phyloP scores from a whole-genome alignment of 2,888 invertebrate species.

The Aleiodes alternator region DNA sequence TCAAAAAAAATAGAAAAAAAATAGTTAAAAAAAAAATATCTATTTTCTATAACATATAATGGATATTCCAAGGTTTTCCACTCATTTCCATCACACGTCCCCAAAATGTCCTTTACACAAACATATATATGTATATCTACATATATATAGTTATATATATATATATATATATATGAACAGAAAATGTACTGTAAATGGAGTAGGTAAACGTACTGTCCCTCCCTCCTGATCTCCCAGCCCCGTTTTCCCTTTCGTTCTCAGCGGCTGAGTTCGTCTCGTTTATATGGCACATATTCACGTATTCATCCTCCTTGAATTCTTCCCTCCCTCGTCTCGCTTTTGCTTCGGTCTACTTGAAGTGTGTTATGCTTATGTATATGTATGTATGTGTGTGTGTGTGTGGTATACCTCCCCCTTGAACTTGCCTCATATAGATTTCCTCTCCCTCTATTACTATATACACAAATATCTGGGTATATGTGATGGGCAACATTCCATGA shows the following conservation, averaged over 20 bases:
- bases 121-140: too few relatives aligned
- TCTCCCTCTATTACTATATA: slow-evolving; percentile 43
- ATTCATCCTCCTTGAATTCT: slow-evolving; percentile 60
- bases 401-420: slow-evolving; percentile 16
- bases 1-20: too few relatives aligned
- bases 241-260: slow-evolving; percentile 60
- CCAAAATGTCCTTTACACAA: too few relatives aligned
- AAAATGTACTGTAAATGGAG: slow-evolving; percentile 52
- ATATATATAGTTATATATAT: neutral
- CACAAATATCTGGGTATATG: slow-evolving; percentile 40
- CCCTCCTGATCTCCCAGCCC: slow-evolving; percentile 70
- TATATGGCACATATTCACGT: slow-evolving; percentile 69
- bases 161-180: slow-evolving; percentile 29
- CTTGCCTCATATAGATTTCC: slow-evolving; percentile 19
- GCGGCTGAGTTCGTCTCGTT: slow-evolving; percentile 43
- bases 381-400: too few relatives aligned
- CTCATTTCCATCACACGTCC: too few relatives aligned
- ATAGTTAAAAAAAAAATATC: too few relatives aligned
- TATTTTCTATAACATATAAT: too few relatives aligned
- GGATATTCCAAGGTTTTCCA: too few relatives aligned
- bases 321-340: slow-evolving; percentile 42
- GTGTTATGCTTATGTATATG: slow-evolving; percentile 12
- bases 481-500: slow-evolving; percentile 39
- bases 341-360: slow-evolving; percentile 31
- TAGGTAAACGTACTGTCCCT: slow-evolving; percentile 62